Conservation (phyloP, 2,888 invertebrate genomes). For the Melanargia galathea region DNA sequence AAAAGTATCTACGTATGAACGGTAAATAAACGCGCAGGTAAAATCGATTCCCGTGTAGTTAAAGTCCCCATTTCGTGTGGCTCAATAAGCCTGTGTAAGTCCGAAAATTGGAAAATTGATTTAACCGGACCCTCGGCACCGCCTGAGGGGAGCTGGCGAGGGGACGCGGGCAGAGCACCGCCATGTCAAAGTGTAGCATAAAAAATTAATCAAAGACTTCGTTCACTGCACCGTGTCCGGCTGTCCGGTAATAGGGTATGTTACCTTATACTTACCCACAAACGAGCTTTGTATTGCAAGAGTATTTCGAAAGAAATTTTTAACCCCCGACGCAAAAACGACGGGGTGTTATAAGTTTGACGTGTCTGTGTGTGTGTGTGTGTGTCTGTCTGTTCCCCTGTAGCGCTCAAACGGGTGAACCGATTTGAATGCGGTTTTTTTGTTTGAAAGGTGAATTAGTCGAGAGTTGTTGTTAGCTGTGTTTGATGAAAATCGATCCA, state of each 20-base stretch:
- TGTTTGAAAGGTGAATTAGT: too few relatives aligned
- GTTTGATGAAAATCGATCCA: too few relatives aligned
- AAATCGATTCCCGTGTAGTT: neutral
- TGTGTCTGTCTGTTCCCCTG: too few relatives aligned
- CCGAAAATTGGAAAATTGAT: conserved; percentile 35
- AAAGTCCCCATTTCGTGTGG: conserved; percentile 7
- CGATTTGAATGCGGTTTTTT: too few relatives aligned
- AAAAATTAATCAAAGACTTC: conserved; percentile 33
- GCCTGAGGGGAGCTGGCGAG: conserved; percentile 27
- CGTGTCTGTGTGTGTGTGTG: too few relatives aligned
- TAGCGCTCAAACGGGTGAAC: too few relatives aligned
- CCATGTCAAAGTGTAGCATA: conserved; percentile 28
- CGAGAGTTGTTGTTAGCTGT: too few relatives aligned
- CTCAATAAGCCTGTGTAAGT: conserved; percentile 18
- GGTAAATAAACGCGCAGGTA: neutral
- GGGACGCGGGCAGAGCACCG: conserved; percentile 31
- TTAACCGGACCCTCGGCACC: conserved; percentile 32
- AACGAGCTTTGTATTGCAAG: neutral
- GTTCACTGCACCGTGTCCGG: neutral
- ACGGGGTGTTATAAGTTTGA: too few relatives aligned
- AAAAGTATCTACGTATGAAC: neutral
- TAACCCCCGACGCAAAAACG: too few relatives aligned
- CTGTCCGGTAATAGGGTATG: neutral
- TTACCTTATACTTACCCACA: too few relatives aligned
- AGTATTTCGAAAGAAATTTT: too few relatives aligned